Conservation (phyloP, 2,888 invertebrate species). For the Polymixis lichenea region DNA sequence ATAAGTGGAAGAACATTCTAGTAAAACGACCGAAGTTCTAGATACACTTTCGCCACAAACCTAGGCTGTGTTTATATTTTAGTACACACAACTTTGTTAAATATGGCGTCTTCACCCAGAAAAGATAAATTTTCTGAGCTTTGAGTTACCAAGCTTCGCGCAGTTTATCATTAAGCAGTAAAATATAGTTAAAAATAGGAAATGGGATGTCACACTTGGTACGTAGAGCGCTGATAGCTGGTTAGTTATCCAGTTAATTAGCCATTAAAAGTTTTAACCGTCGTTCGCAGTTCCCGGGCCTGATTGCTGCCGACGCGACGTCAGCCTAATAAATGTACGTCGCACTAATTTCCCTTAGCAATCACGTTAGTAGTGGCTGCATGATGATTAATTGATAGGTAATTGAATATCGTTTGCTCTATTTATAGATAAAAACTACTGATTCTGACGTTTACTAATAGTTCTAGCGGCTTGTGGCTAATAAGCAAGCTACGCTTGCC, state of each 20-base stretch:
- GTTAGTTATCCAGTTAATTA: conserved; percentile 75
- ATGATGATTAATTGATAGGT: conserved; percentile 33
- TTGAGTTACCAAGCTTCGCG: conserved; percentile 26
- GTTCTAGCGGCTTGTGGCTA: neutral
- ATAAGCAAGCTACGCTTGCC: no score
- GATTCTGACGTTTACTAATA: neutral
- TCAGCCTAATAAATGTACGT: conserved; percentile 44
- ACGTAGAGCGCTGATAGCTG: conserved; percentile 64
- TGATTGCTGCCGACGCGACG: conserved; percentile 50
- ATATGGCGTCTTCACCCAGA: neutral
- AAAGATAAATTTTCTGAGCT: conserved; percentile 16
- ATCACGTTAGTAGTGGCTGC: conserved; percentile 36
- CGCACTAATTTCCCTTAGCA: conserved; percentile 43
- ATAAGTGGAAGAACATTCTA: neutral
- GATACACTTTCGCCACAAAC: neutral
- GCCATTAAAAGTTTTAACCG: conserved; percentile 79
- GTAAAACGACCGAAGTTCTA: neutral
- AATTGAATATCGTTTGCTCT: conserved; percentile 15
- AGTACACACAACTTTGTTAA: conserved; percentile 10
- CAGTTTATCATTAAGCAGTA: conserved; percentile 51
- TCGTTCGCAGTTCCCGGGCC: conserved; percentile 55
- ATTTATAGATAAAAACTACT: neutral
- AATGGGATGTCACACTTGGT: conserved; percentile 64
- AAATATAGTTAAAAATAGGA: conserved; percentile 72
- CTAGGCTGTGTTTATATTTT: neutral